These are phyloP conservation scores for Steinernema feltiae DNA, from an alignment of 1,140 invertebrate species.

Conservation along the genomic window DNA sequence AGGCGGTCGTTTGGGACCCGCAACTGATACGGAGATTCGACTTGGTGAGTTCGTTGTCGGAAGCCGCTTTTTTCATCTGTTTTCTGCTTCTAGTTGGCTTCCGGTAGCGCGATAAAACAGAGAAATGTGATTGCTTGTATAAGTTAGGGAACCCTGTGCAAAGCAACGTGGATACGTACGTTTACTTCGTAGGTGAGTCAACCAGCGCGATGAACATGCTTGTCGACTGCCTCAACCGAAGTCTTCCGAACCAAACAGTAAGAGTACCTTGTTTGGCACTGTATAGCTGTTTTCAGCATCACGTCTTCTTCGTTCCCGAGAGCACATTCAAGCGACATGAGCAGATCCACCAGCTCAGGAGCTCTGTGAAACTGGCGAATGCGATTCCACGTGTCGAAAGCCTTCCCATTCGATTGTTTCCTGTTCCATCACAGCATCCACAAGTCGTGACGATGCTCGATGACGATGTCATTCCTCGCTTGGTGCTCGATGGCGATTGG, in stretches of 20 bases:
- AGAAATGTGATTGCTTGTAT: not conserved
- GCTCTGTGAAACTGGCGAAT: not conserved
- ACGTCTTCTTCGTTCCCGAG: not conserved
- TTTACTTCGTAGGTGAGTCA: not conserved
- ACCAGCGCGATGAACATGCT: not conserved
- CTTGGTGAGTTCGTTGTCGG: not conserved
- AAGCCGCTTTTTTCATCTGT: not conserved
- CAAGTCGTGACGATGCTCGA: not conserved
- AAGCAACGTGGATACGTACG: not conserved
- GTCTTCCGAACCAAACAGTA: not conserved
- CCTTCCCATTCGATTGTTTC: not conserved
- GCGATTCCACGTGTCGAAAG: not conserved
- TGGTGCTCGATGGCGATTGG: slow-evolving; percentile 36
- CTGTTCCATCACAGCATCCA: not conserved
- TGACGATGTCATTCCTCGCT: not conserved
- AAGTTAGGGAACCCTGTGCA: too few relatives aligned
- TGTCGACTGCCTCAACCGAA: not conserved
- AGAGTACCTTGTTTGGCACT: not conserved
- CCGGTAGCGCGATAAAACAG: not conserved
- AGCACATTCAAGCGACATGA: not conserved
- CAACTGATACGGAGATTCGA: not conserved
- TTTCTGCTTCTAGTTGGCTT: not conserved
- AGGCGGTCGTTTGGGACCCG: not conserved
- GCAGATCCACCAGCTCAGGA: not conserved
- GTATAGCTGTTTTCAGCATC: not conserved